phyloP scores from a whole-genome alignment of 2,888 invertebrate genomes.

The Tridacna crocea region DNA sequence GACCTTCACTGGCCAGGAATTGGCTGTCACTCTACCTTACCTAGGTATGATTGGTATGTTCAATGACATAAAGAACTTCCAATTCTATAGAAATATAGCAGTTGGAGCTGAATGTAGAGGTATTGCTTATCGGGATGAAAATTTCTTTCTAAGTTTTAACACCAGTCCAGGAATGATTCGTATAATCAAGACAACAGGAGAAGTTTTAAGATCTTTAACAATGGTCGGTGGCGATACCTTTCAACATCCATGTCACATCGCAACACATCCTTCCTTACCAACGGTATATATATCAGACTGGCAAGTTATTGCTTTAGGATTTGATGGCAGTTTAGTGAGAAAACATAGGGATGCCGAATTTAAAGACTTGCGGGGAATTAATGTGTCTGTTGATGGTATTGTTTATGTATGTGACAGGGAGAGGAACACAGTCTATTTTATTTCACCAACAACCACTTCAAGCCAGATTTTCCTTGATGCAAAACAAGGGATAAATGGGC shows the following conservation, averaged over 20 bases:
- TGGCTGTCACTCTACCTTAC: background rate
- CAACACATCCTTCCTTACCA: constrained; percentile 3
- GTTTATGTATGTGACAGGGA: constrained; percentile 12
- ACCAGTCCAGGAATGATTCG: constrained; percentile 1
- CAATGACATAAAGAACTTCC: constrained; percentile 3
- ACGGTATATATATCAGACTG: constrained; percentile 13
- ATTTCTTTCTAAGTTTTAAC: constrained; percentile 1
- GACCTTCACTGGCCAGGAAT: constrained; percentile 13
- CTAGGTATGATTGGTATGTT: background rate
- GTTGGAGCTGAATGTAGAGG: constrained; percentile 12
- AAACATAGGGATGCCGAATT: constrained; percentile 8
- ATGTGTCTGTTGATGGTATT: background rate
- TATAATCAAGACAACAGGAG: background rate
- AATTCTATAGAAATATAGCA: background rate
- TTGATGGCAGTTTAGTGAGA: constrained; percentile 14
- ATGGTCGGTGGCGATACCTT: constrained; percentile 11
- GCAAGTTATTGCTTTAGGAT: background rate
- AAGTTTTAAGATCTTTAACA: constrained; percentile 15
- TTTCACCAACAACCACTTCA: background rate
- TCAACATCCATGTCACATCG: constrained; percentile 6
- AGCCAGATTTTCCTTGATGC: background rate
- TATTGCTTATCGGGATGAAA: constrained; percentile 11
- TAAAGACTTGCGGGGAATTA: constrained; percentile 6
- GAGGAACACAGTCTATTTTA: background rate
- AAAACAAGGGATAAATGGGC: background rate